Percentiles rank a stretch among this genome's conserved stretches.
Conservation (phyloP, 2,113 vertebrate genomes). For the Gambusia holbrooki region DNA sequence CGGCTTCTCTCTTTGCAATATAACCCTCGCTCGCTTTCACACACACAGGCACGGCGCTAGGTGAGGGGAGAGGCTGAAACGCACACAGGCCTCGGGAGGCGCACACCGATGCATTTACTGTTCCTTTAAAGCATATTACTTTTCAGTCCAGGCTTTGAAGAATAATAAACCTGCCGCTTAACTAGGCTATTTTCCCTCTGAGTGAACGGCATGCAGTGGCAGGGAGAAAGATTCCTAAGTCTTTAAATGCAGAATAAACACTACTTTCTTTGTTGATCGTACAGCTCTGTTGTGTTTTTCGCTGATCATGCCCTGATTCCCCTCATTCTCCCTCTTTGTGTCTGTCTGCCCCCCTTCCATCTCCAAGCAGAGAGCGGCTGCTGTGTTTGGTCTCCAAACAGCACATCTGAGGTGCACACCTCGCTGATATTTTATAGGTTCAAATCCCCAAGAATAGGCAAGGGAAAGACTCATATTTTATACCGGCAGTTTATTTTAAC, state of each 20-base stretch:
- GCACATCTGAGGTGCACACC: constrained; percentile 89
- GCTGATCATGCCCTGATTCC: constrained; percentile 29
- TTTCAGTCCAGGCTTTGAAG: constrained; percentile 78
- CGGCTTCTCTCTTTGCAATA: constrained; percentile 50
- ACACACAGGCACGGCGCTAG: constrained; percentile 18
- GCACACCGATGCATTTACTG: constrained; percentile 56
- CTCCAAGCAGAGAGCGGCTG: constrained; percentile 51
- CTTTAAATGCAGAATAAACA: constrained; percentile 85
- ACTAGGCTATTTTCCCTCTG: constrained; percentile 73
- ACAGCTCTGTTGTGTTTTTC: constrained; percentile 66
- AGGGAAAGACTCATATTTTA: constrained; percentile 81
- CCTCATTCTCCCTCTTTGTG: constrained; percentile 33
- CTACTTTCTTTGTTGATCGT: constrained; percentile 80
- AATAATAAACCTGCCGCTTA: constrained; percentile 83
- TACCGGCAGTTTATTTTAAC: constrained; percentile 97
- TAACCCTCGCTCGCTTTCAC: constrained; percentile 69
- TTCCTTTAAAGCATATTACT: constrained; percentile 80
- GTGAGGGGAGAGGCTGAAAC: constrained; percentile 45
- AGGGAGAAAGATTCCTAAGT: constrained; percentile 74
- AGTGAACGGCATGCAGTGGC: constrained; percentile 73
- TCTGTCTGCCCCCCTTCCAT: constrained; percentile 36
- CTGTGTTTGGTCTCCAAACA: constrained; percentile 83
- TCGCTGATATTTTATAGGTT: constrained; percentile 94
- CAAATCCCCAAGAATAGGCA: constrained; percentile 76
- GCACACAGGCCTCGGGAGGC: constrained; percentile 37